Base-by-base conservation (phyloP, 2,888 invertebrate species). In the Anoplius nigerrimus region DNA sequence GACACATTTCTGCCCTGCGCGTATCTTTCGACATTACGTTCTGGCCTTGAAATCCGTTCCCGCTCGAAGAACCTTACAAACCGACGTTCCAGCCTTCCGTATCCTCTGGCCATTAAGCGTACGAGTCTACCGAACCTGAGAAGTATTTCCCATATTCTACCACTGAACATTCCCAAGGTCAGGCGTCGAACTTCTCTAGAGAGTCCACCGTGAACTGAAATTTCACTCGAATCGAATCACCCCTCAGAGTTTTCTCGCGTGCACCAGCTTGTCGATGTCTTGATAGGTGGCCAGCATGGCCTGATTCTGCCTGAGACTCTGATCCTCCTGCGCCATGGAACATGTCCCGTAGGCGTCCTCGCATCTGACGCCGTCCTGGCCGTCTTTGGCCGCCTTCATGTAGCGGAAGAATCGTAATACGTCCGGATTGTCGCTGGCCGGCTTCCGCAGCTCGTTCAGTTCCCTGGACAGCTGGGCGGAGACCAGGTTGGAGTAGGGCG, bases 391-490 rank as follows among this genome's bases (percentile, higher is more conserved):
- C 0, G 97, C 95, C 75, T 95, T 93, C 96, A 97, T 96, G 89
- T 97, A 97, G 66, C 94, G 93, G 91, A 96, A 97, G 90, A 97
- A 97, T 62, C 97, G 91, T 48, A 97, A 90, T 69, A 97, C 96
- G 81, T 96, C 96, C 0, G 95, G 94, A 87, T 96, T 96, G 87
- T 96, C 96, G 0, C 94, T 94, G 0, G 95, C 93, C 0, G 97
- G 97, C 62, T 95, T 94, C 2, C 95, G 92, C 55, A 97, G 90
- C 86, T 97, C 96, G 88, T 96, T 96, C 64, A 96, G 89, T 87
- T 96, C 96, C 82, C 96, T 95, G 90, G 96, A 96, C 58, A 97
- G 89, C 82, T 97, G 96, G 0, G 96, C 96, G 0, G 96, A 97
- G 8, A 97, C 93, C 65, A 97, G 90, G 88, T 97, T 97, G 83